Evolutionary conservation across 2,888 invertebrate species (phyloP).

Genomic region (Zaprionus lineosus): DNA sequence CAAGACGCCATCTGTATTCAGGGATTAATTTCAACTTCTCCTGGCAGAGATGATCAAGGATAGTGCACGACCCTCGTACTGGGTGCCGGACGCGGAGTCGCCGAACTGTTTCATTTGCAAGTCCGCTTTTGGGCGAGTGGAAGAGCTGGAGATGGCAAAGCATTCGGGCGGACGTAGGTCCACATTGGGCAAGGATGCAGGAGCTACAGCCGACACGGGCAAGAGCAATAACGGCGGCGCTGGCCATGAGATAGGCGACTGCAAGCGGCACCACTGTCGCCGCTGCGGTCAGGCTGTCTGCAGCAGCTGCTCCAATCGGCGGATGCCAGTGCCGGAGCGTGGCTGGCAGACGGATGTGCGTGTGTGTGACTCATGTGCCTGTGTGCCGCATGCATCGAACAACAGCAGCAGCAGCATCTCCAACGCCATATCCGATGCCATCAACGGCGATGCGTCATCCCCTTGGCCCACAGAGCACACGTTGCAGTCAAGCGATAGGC

Average conservation of each 20-base stretch:
- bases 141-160: slow-evolving; percentile 81
- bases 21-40: background rate
- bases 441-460: slow-evolving; percentile 28
- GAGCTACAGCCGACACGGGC: slow-evolving; percentile 58
- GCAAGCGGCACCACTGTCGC: slow-evolving; percentile 86
- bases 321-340: slow-evolving; percentile 87
- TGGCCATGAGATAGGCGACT: slow-evolving; percentile 66
- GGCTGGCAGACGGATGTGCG: slow-evolving; percentile 90
- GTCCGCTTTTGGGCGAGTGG: slow-evolving; percentile 84
- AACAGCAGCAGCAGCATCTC: slow-evolving; percentile 40
- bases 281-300: slow-evolving; percentile 89
- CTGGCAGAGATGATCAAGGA: slow-evolving; percentile 87
- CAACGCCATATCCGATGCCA: slow-evolving; percentile 52
- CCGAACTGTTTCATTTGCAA: slow-evolving; percentile 87
- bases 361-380: slow-evolving; percentile 88
- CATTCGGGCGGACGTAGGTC: slow-evolving; percentile 30
- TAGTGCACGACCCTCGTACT: slow-evolving; percentile 89
- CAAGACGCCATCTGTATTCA: too few species aligned
- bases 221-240: background rate
- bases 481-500: background rate
- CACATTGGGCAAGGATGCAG: background rate
- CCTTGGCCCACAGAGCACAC: background rate
- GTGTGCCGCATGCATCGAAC: slow-evolving; percentile 43
- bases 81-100: slow-evolving; percentile 90
- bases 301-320: slow-evolving; percentile 84